phyloP scores from a whole-genome alignment of 2,797 vertebrate genomes.

The Micrastur ruficollis region DNA sequence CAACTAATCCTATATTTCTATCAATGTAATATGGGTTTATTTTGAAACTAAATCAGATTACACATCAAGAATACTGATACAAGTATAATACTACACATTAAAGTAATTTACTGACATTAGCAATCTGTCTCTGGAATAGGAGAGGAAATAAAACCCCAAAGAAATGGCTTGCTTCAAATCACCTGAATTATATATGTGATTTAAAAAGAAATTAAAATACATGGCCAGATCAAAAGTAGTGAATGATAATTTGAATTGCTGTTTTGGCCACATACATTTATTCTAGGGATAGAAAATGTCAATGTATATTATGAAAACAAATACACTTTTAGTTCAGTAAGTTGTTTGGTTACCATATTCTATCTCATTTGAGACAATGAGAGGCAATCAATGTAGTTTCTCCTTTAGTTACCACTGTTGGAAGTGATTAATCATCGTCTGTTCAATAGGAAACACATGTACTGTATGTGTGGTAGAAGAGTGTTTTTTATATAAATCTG shows the following conservation, averaged over 20 bases:
- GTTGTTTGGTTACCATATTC: background rate
- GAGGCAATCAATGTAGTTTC: background rate
- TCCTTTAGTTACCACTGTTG: background rate
- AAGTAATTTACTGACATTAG: background rate
- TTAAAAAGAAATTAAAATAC: background rate
- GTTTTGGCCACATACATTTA: background rate
- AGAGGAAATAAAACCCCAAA: background rate
- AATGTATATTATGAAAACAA: background rate
- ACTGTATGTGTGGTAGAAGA: background rate
- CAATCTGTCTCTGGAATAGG: background rate
- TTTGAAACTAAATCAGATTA: slow-evolving; percentile 24
- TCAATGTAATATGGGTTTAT: background rate
- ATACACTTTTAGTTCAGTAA: background rate
- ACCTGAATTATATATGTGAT: background rate
- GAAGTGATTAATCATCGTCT: background rate
- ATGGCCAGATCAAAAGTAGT: background rate
- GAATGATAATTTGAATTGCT: background rate
- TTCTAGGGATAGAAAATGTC: background rate
- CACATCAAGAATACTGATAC: background rate
- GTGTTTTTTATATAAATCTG: background rate
- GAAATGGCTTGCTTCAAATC: background rate
- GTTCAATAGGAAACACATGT: background rate
- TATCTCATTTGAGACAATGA: background rate
- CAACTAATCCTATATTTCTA: slow-evolving; percentile 7
- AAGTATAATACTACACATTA: background rate